Evolutionary conservation across 2,113 vertebrate genomes (phyloP), one percentile per base, ranked within the genome.

Genomic region (Heptranchias perlo): DNA sequence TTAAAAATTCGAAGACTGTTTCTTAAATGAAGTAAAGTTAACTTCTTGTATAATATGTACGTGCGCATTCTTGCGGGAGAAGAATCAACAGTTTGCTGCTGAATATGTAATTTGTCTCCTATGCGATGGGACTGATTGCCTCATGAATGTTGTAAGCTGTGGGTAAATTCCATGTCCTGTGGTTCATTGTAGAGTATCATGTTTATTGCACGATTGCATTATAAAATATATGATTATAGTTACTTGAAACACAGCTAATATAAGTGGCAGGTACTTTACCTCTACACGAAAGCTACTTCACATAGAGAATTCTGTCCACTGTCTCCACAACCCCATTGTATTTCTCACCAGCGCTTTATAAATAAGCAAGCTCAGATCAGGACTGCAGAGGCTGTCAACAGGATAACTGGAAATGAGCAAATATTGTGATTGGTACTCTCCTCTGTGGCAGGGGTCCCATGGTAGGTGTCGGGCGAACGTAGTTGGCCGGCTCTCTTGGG

Each of bases 1-100:
- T 97, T 96, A 97, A 97, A 97, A 52, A 97, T 97, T 97, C 96
- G 97, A 97, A 98, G 97, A 97, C 97, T 86, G 18, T 89, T 92
- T 61, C 31, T 92, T 35, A 58, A 58, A 16, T 58, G 10, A 14
- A n/a, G 87, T 87, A 25, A 87, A 52, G 21, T 92, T 92, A 58
- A 61, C 54, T 44, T 82, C 78, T n/a, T 61, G 28, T 61, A 13
- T 35, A 52, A 54, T n/a, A 18, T n/a, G 4, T 35, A 5, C n/a
- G 54, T 58, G 28, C 61, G 52, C 1, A 35, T 44, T 58, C 18
- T 58, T 58, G 11, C 31, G 11, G 87, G 25, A 18, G 35, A 35
- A 14, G 16, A n/a, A 5, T 31, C 49, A 31, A 21, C 78, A 91
- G 87, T 58, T 87, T 52, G 86, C 25, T 89, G 86, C 25, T 89